Conservation (phyloP, 2,888 invertebrate genomes). For the Lampropteryx suffumata region DNA sequence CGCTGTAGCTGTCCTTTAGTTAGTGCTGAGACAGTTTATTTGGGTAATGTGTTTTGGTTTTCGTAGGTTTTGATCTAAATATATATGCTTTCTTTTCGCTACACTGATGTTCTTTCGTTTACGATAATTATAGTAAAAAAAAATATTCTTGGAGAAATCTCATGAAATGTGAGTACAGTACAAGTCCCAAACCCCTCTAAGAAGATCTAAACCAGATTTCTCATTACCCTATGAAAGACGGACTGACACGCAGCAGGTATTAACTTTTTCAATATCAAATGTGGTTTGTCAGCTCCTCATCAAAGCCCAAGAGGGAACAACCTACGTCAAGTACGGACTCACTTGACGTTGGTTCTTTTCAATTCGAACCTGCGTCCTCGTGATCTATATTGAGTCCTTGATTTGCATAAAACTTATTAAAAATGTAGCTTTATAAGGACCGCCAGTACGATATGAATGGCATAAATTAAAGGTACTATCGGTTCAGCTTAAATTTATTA, state of each 20-base stretch:
- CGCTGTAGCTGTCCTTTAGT: too few species aligned
- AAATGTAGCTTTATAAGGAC: conserved; percentile 54
- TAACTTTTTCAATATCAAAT: conserved; percentile 59
- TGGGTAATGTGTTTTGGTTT: too few species aligned
- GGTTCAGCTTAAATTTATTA: conserved; percentile 7
- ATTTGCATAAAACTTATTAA: conserved; percentile 80
- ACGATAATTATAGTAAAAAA: too few species aligned
- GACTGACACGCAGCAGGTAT: conserved; percentile 36
- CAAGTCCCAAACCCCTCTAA: background rate
- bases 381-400: conserved; percentile 50
- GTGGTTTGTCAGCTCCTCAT: conserved; percentile 59
- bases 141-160: too few species aligned
- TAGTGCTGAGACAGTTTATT: too few species aligned
- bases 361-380: conserved; percentile 63
- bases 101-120: too few species aligned
- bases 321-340: conserved; percentile 64
- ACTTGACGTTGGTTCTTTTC: conserved; percentile 72
- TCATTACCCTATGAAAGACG: conserved; percentile 20
- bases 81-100: too few species aligned
- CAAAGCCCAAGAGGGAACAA: conserved; percentile 23
- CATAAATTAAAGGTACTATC: conserved; percentile 45
- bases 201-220: conserved; percentile 10
- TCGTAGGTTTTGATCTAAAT: too few species aligned
- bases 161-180: background rate
- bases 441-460: conserved; percentile 44